A percentile compares a stretch with the other conserved stretches of the same genome.
These are phyloP conservation scores for Anoplophora glabripennis DNA, from an alignment of 1,140 invertebrate genomes.

Conservation along the genomic window DNA sequence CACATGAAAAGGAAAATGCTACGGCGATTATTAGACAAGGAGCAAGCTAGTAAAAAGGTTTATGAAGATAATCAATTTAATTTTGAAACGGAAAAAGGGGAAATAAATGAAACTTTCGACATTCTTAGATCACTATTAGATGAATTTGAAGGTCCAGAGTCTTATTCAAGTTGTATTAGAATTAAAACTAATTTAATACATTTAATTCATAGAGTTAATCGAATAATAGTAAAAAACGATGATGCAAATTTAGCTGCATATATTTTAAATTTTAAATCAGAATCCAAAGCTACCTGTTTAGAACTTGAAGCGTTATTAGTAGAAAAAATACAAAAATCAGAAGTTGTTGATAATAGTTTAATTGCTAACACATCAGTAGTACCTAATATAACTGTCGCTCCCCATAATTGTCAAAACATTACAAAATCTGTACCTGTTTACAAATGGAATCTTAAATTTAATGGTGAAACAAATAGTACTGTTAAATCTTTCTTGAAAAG, in stretches of 20 bases:
- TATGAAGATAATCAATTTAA: neutral
- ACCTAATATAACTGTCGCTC: neutral
- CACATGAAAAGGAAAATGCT: neutral
- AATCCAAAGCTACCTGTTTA: constrained; percentile 6
- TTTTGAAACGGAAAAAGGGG: neutral
- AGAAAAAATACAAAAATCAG: neutral
- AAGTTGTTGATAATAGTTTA: neutral
- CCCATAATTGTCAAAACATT: neutral
- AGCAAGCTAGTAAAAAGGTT: neutral
- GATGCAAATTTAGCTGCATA: neutral
- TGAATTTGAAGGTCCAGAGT: constrained; percentile 10
- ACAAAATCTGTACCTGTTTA: constrained; percentile 5
- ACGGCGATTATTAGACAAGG: neutral
- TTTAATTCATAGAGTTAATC: constrained; percentile 2
- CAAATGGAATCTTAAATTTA: constrained; percentile 8
- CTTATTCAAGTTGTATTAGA: constrained; percentile 1
- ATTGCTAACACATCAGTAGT: neutral
- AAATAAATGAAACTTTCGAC: neutral
- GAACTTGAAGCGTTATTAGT: constrained; percentile 7
- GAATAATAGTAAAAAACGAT: neutral
- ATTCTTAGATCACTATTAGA: constrained; percentile 1
- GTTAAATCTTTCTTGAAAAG: constrained; percentile 6
- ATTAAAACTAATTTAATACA: constrained; percentile 4
- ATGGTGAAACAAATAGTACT: neutral
- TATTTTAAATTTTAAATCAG: constrained; percentile 1